Conservation (phyloP, 2,113 vertebrate genomes). For the Peromyscus maniculatus region DNA sequence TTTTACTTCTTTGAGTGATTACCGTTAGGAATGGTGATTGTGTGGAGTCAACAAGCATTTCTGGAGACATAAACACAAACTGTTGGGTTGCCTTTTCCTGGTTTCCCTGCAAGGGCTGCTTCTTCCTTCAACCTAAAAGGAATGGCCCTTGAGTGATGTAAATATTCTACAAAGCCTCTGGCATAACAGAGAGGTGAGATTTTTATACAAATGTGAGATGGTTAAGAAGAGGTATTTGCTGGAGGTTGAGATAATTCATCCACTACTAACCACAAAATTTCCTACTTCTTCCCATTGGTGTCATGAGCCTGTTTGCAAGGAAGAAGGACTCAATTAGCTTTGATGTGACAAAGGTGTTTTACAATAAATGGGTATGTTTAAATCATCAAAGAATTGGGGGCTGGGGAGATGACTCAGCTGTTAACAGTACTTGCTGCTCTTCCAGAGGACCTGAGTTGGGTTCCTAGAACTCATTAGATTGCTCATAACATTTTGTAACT, state of each 20-base stretch:
- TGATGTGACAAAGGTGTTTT: neutral
- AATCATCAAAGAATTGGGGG: neutral
- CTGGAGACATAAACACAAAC: constrained; percentile 52
- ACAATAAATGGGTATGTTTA: neutral
- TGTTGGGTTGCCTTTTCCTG: neutral
- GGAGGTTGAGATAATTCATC: neutral
- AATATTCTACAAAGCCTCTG: neutral
- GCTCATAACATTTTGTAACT: neutral
- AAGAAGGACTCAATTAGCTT: neutral
- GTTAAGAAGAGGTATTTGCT: neutral
- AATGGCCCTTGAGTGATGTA: neutral
- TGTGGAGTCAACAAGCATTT: constrained; percentile 57
- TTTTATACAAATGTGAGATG: neutral
- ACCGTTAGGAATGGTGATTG: constrained; percentile 31
- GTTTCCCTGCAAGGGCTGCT: neutral
- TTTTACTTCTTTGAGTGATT: constrained; percentile 60
- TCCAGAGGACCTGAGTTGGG: too few relatives aligned
- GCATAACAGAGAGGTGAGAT: neutral
- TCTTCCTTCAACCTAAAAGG: neutral
- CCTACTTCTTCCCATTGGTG: neutral
- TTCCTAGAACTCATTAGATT: neutral
- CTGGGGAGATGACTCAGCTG: neutral
- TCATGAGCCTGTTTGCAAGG: neutral
- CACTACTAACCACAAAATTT: neutral
- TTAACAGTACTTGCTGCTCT: neutral